These are phyloP conservation scores for Erebia aethiops DNA, from an alignment of 2,888 invertebrate genomes.

Conservation along the genomic window DNA sequence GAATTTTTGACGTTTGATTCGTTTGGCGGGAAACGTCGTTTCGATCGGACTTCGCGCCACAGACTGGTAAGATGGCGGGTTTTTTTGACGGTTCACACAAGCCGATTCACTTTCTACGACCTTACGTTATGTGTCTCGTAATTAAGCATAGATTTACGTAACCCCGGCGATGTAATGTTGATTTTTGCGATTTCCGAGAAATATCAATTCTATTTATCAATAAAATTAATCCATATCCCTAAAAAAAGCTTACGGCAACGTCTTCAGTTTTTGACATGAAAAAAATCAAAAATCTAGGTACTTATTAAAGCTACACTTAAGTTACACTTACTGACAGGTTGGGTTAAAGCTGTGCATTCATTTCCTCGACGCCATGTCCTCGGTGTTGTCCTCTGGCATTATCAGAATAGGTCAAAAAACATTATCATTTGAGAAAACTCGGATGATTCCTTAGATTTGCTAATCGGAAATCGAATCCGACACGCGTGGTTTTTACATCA, in stretches of 20 bases:
- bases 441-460: no score
- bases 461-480: no score
- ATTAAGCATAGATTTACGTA: constrained; percentile 81
- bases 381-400: no score
- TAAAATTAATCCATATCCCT: background rate
- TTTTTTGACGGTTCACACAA: constrained; percentile 82
- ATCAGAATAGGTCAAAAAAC: no score
- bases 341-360: no score
- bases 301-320: no score
- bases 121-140: constrained; percentile 80
- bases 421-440: no score
- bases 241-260: background rate
- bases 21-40: constrained; percentile 74
- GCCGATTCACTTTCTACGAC: constrained; percentile 83
- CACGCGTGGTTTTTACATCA: no score
- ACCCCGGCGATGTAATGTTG: constrained; percentile 70
- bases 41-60: constrained; percentile 73
- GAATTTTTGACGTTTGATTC: constrained; percentile 52
- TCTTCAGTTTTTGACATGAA: background rate
- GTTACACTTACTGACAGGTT: no score
- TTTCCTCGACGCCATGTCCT: no score
- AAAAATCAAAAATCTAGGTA: no score
- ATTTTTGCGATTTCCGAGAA: constrained; percentile 64
- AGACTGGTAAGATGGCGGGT: constrained; percentile 80
- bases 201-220: constrained; percentile 39